Conservation (phyloP, 2,888 invertebrate genomes). For the Pelosia muscerda region DNA sequence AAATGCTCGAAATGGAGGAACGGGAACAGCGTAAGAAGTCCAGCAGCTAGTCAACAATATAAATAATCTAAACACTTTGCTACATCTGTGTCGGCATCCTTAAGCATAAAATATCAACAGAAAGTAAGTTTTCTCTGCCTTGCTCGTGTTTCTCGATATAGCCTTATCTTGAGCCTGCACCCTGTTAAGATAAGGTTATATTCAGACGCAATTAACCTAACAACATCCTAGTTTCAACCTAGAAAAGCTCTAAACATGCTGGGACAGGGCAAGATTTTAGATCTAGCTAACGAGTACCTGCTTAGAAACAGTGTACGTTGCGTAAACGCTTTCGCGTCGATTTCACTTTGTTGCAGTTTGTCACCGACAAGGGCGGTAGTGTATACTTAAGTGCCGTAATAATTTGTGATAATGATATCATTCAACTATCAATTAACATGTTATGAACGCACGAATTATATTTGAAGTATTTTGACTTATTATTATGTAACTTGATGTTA, state of each 20-base stretch:
- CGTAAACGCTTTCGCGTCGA: slow-evolving; percentile 69
- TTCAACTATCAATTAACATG: slow-evolving; percentile 15
- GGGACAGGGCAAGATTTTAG: slow-evolving; percentile 34
- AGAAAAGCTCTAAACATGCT: slow-evolving; percentile 26
- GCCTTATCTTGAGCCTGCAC: not conserved
- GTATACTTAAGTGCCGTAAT: slow-evolving; percentile 46
- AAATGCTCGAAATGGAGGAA: too few relatives aligned
- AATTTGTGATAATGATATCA: slow-evolving; percentile 40
- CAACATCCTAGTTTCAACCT: slow-evolving; percentile 22
- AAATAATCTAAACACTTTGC: too few relatives aligned
- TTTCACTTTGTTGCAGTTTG: slow-evolving; percentile 59
- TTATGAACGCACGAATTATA: not conserved
- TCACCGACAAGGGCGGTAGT: slow-evolving; percentile 49
- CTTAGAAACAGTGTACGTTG: slow-evolving; percentile 56
- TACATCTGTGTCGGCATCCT: not conserved
- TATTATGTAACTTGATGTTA: not conserved
- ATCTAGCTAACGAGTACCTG: slow-evolving; percentile 51
- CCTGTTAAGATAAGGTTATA: slow-evolving; percentile 11
- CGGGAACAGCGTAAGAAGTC: too few relatives aligned
- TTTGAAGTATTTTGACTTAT: not conserved
- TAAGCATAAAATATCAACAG: not conserved
- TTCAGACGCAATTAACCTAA: slow-evolving; percentile 18
- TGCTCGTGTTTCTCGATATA: not conserved
- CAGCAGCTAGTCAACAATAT: too few relatives aligned
- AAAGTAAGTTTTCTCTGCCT: not conserved